A percentile compares a stretch with the other conserved stretches of the same genome.
Evolutionary conservation across 2,888 invertebrate genomes (phyloP).

Genomic region (Trachelus troglodyta): DNA sequence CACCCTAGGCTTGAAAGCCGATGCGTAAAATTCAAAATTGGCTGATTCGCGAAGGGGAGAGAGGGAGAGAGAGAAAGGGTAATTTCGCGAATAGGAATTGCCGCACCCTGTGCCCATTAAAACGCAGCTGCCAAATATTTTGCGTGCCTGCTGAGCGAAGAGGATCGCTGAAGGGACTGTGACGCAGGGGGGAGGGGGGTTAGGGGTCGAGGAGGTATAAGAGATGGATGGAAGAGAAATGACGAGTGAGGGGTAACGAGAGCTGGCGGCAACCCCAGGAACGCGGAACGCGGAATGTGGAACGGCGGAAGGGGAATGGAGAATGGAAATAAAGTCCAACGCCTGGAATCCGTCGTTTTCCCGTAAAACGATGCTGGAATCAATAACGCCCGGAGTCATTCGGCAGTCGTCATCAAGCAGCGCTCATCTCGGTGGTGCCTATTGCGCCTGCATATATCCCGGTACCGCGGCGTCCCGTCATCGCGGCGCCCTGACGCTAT

Average conservation of each 20-base stretch:
- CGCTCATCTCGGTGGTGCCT: slow-evolving; percentile 2
- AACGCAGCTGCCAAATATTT: too few species aligned
- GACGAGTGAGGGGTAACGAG: slow-evolving; percentile 25
- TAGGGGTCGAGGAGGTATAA: slow-evolving; percentile 4
- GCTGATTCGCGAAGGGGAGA: not conserved
- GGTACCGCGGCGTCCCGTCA: too few species aligned
- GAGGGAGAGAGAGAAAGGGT: not conserved
- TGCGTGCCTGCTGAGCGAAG: too few species aligned
- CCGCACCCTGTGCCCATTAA: too few species aligned
- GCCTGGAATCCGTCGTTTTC: slow-evolving; percentile 28
- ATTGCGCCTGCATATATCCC: not conserved
- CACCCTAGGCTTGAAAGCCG: not conserved
- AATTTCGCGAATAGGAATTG: not conserved
- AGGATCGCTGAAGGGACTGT: too few species aligned
- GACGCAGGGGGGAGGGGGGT: too few species aligned
- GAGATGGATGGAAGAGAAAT: slow-evolving; percentile 27
- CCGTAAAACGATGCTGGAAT: slow-evolving; percentile 50
- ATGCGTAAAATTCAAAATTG: slow-evolving; percentile 10
- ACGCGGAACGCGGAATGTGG: slow-evolving; percentile 16
- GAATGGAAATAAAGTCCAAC: slow-evolving; percentile 18
- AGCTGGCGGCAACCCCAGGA: slow-evolving; percentile 11
- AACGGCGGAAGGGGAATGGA: slow-evolving; percentile 14
- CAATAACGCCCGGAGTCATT: slow-evolving; percentile 64
- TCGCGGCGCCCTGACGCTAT: too few species aligned
- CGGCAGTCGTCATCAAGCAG: slow-evolving; percentile 61